Evolutionary conservation across 2,113 vertebrate species (phyloP), one percentile per base, ranked within the genome.

Genomic region (Rissa tridactyla): DNA sequence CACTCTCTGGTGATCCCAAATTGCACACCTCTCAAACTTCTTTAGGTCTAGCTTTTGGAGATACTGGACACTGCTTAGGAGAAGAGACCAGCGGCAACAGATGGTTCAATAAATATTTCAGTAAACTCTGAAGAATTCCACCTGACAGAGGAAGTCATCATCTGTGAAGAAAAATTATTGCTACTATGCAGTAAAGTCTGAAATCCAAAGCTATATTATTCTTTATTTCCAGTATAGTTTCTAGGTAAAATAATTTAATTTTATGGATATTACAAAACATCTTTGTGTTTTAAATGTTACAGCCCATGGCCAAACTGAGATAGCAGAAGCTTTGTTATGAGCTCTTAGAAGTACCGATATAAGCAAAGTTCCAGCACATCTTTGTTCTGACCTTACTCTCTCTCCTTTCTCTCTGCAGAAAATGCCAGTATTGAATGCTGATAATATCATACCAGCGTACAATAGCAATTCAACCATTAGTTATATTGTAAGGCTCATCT

Each of bases 401-500:
- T 92, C 79, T 90, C 60, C 72, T 93, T 88, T 93, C 70, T 27
- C 49, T 90, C 54, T 92, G 27, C 86, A 94, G 92, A 90, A 88
- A 80, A 58, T 57, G 6, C 22, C n/a, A 57, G 58, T 61, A 58
- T 57, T 70, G 51, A 86, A 83, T 55, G 65, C 11, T 86, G 72
- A 73, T 49, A 70, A 44, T 40, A 77, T 51, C n/a, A 64, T 36
- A 55, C 11, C n/a, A 75, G 22, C 11, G 78, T 34, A 42, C 15
- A 58, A 42, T 20, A 76, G 5, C 54, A 73, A 94, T 90, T 81
- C 73, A 91, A 34, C 78, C 14, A 61, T 46, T 82, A 79, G 13
- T 69, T 93, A 62, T 44, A 65, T 69, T 88, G 6, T 62, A 78
- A 82, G 18, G 4, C 54, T 86, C 42, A 46, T 29, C 19, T 51